Evolutionary conservation across 2,888 invertebrate genomes (phyloP), one percentile per base, ranked within the genome.

Genomic region (Lasiommata megera): DNA sequence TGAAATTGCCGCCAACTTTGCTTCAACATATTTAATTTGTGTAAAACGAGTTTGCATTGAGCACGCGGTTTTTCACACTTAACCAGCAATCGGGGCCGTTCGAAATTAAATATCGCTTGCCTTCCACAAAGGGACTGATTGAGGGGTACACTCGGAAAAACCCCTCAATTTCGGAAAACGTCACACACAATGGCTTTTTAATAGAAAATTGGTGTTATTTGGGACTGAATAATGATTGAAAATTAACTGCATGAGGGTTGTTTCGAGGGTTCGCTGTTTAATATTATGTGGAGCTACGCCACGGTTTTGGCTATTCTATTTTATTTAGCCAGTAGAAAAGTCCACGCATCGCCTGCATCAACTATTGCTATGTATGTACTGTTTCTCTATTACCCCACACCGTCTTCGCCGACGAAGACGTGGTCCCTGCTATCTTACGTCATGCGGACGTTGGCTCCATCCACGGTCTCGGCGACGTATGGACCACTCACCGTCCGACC

Each of bases 121-220:
- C 55, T 63, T 60, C 58, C 75, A 74, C 79, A 79, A 74, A 67
- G 73, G 67, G 60, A 29, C 63, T 70, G 73, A 74, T 72, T 67
- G 76, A 71, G 72, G 67, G 69, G 64, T 18, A 65, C 70, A 66
- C 80, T 82, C 69, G 62, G 31, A 16, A 31, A 76, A 64, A 75
- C 71, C 80, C 76, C 82, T 82, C 84, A 80, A 84, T 84, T 84
- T 80, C 11, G 70, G 34, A 57, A 68, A 74, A 77, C 83, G 84
- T 83, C 84, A 80, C 54, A 63, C 64, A 69, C 84, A 82, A 77
- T 69, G 67, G 38, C 44, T 11, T 61, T 61, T 58, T 58, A 54
- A 59, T 53, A 34, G 59, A 48, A 53, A 53, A 52, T 52, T 52
- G 41, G 40, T 47, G 51, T 38, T 31, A 41, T 50, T 50, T 48